Evolutionary conservation across 2,113 vertebrate genomes (phyloP).

Genomic region (Jaculus jaculus): DNA sequence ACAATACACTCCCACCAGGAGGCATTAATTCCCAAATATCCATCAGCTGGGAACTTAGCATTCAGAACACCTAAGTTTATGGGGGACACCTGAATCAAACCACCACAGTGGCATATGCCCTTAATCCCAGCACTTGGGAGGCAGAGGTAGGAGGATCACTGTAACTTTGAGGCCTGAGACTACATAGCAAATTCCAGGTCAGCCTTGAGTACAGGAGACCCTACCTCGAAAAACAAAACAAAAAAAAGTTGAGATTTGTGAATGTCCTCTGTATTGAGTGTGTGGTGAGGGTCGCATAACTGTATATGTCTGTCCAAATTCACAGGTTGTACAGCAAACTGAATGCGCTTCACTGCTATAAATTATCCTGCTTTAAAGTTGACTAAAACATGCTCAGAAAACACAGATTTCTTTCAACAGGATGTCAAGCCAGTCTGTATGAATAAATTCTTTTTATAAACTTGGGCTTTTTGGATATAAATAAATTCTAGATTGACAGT

Average conservation of each 20-base stretch:
- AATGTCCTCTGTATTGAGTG: not conserved
- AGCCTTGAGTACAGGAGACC: too few species aligned
- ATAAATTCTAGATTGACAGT: not conserved
- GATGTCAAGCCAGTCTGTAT: not conserved
- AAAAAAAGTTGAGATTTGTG: not conserved
- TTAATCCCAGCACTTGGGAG: too few species aligned
- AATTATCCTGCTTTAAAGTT: not conserved
- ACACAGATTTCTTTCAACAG: not conserved
- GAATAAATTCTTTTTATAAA: not conserved
- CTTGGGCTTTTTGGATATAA: not conserved
- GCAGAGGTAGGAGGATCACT: too few species aligned
- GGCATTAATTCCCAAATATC: too few species aligned
- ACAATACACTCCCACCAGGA: too few species aligned
- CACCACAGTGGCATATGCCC: too few species aligned
- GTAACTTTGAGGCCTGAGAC: too few species aligned
- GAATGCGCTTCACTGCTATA: not conserved
- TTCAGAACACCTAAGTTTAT: too few species aligned
- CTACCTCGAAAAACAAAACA: too few species aligned
- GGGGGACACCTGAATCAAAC: too few species aligned
- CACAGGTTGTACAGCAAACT: not conserved
- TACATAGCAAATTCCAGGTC: too few species aligned
- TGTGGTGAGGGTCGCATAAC: not conserved
- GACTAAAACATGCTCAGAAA: not conserved
- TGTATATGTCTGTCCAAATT: not conserved
- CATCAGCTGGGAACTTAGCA: too few species aligned